A percentile compares a stretch with the other conserved stretches of the same genome.
phyloP scores from a whole-genome alignment of 2,113 vertebrate genomes.

The Pterocles orientalis region DNA sequence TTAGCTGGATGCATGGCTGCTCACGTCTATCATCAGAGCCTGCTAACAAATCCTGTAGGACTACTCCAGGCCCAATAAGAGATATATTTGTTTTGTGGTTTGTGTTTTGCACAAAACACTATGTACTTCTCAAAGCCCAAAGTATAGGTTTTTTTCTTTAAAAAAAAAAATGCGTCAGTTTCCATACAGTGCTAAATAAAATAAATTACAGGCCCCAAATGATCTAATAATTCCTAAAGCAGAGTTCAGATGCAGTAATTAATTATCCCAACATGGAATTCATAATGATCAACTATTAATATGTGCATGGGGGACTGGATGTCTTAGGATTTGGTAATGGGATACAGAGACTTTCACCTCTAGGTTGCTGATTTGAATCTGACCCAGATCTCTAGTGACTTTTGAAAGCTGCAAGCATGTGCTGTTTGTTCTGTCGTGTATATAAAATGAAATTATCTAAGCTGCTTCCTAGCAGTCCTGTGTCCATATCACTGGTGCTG shows the following conservation, averaged over 20 bases:
- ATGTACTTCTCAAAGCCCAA: conserved; percentile 30
- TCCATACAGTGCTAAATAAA: conserved; percentile 63
- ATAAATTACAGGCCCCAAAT: conserved; percentile 60
- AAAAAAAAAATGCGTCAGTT: background rate
- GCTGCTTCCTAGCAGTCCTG: background rate
- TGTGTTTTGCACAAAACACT: conserved; percentile 56
- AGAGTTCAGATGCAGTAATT: conserved; percentile 61
- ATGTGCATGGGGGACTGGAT: conserved; percentile 64
- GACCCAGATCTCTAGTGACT: conserved; percentile 68
- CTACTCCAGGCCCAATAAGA: conserved; percentile 38
- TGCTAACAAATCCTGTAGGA: conserved; percentile 56
- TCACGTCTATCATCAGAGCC: conserved; percentile 43
- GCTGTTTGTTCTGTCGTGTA: conserved; percentile 48
- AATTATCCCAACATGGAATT: conserved; percentile 67
- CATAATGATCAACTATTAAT: conserved; percentile 66
- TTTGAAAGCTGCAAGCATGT: conserved; percentile 50
- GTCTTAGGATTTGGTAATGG: conserved; percentile 71
- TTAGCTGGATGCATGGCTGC: conserved; percentile 64
- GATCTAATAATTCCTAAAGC: conserved; percentile 58
- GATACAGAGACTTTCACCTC: conserved; percentile 68
- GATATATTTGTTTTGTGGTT: conserved; percentile 65
- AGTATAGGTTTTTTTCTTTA: background rate
- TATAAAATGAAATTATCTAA: conserved; percentile 39
- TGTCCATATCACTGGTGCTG: background rate
- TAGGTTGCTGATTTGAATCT: conserved; percentile 71